phyloP scores from a whole-genome alignment of 2,888 invertebrate species.

The Fragum fragum region DNA sequence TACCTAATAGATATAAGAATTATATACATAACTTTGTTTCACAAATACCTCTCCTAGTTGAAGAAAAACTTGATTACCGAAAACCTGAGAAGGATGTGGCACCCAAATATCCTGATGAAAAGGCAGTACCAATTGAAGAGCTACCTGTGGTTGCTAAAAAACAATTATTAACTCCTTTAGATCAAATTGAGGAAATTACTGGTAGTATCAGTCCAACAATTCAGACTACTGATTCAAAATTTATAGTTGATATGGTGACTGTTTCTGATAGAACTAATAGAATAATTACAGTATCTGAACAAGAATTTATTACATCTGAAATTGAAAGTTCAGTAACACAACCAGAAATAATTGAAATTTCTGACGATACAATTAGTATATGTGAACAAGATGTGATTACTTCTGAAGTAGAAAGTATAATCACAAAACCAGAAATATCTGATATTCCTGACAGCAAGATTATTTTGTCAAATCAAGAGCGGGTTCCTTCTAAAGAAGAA shows the following conservation, averaged over 20 bases:
- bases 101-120: constrained; percentile 61
- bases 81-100: constrained; percentile 50
- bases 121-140: constrained; percentile 60
- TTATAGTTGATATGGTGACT: background rate
- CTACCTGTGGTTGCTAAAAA: constrained; percentile 61
- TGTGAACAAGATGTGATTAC: too few species aligned
- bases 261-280: background rate
- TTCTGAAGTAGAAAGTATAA: too few species aligned
- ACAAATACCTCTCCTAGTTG: constrained; percentile 7
- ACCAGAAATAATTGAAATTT: too few species aligned
- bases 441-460: too few species aligned
- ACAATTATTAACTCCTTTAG: constrained; percentile 34
- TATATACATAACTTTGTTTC: background rate
- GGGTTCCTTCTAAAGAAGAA: too few species aligned
- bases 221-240: constrained; percentile 56
- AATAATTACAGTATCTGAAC: background rate
- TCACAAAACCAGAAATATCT: too few species aligned
- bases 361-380: too few species aligned
- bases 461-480: too few species aligned
- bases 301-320: background rate
- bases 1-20: background rate
- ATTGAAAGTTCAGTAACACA: too few species aligned
- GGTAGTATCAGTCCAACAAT: constrained; percentile 46
- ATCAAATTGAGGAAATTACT: constrained; percentile 59
- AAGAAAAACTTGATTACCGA: constrained; percentile 26